Conservation (phyloP, 2,113 vertebrate species). For the Vanacampus margaritifer region DNA sequence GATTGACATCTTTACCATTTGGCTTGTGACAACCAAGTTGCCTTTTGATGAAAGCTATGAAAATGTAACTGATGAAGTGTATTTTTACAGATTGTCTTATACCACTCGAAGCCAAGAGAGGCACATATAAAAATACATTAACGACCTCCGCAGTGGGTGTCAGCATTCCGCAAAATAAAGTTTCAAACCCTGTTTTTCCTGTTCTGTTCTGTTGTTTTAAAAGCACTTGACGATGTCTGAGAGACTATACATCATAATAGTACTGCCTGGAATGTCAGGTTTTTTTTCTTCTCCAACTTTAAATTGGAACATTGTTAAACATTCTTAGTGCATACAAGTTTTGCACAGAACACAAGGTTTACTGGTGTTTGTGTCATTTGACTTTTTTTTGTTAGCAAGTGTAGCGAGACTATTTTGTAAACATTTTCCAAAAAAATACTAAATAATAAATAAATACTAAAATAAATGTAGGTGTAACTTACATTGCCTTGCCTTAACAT, state of each 20-base stretch:
- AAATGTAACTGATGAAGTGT: background rate
- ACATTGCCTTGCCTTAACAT: too few species aligned
- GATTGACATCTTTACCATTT: constrained; percentile 7
- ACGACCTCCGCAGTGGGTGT: background rate
- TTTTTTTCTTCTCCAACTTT: background rate
- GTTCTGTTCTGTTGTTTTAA: background rate
- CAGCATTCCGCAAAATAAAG: background rate
- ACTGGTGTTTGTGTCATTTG: too few species aligned
- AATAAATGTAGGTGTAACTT: too few species aligned
- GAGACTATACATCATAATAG: background rate
- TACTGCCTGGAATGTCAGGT: too few species aligned
- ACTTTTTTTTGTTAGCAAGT: too few species aligned
- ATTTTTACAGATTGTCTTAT: background rate
- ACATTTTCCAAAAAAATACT: too few species aligned
- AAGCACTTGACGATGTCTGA: background rate
- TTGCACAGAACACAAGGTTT: background rate
- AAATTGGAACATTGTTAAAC: background rate
- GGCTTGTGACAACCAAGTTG: background rate
- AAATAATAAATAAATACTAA: too few species aligned
- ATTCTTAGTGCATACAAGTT: background rate
- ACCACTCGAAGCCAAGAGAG: background rate
- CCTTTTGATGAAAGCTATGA: background rate
- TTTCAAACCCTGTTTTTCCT: background rate
- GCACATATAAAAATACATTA: background rate
- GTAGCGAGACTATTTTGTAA: too few species aligned